Conservation (phyloP, 2,113 vertebrate species). For the Sitta europaea region DNA sequence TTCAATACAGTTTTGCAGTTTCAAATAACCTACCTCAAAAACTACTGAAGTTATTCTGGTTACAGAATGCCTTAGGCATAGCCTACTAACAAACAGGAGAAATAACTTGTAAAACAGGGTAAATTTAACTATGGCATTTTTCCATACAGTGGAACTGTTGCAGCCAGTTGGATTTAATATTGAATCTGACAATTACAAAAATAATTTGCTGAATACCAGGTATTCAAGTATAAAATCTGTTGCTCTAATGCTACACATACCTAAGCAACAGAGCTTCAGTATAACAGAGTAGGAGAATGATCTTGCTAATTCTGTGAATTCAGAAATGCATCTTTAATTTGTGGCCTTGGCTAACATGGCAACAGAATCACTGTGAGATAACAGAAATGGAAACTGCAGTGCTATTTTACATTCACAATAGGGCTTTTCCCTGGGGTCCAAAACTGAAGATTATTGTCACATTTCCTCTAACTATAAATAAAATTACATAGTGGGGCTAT, state of each 20-base stretch:
- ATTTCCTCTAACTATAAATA: not conserved
- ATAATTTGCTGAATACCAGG: not conserved
- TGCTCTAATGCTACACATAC: not conserved
- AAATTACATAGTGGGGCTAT: not conserved
- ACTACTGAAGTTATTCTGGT: not conserved
- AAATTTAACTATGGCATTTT: not conserved
- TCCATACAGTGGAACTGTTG: not conserved
- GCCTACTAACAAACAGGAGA: not conserved
- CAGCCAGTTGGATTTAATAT: not conserved
- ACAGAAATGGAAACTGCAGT: not conserved
- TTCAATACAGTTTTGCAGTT: not conserved
- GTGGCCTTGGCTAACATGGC: not conserved
- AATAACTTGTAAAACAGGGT: not conserved
- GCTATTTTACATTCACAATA: constrained; percentile 3
- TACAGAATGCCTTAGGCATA: not conserved
- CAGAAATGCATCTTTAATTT: constrained; percentile 9
- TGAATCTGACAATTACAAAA: not conserved
- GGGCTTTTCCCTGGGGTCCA: not conserved
- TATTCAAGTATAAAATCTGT: not conserved
- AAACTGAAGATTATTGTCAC: not conserved
- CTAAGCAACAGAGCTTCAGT: not conserved
- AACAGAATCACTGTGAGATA: constrained; percentile 21
- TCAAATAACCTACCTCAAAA: not conserved
- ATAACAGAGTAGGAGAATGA: not conserved
- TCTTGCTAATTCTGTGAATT: not conserved